phyloP scores from a whole-genome alignment of 2,888 invertebrate genomes.

The Patella ulyssiponensis region DNA sequence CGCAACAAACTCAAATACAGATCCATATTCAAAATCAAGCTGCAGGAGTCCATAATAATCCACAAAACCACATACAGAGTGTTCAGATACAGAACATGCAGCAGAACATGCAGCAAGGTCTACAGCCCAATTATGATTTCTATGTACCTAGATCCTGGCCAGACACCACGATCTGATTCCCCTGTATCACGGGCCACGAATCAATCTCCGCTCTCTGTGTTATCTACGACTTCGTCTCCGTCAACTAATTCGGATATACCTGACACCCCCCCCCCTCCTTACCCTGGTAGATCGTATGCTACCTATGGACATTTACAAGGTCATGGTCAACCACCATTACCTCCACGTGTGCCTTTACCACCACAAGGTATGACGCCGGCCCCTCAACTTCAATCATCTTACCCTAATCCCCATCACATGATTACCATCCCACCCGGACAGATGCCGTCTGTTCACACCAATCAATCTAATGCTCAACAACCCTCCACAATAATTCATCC shows the following conservation, averaged over 20 bases:
- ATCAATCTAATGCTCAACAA: slow-evolving; percentile 15
- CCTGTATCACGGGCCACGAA: slow-evolving; percentile 67
- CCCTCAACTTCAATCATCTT: slow-evolving; percentile 14
- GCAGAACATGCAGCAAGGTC: neutral
- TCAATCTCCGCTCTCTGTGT: slow-evolving; percentile 70
- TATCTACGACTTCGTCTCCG: slow-evolving; percentile 69
- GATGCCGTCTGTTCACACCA: slow-evolving; percentile 33
- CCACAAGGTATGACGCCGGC: slow-evolving; percentile 36
- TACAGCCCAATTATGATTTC: slow-evolving; percentile 32
- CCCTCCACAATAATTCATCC: slow-evolving; percentile 19
- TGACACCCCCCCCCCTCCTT: slow-evolving; percentile 70
- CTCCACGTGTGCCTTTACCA: slow-evolving; percentile 56
- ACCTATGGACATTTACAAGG: slow-evolving; percentile 29
- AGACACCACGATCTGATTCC: slow-evolving; percentile 67
- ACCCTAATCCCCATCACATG: slow-evolving; percentile 11
- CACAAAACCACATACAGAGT: slow-evolving; percentile 36
- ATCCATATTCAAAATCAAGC: slow-evolving; percentile 39
- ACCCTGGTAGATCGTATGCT: slow-evolving; percentile 53
- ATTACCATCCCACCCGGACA: slow-evolving; percentile 18
- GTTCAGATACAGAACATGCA: slow-evolving; percentile 35
- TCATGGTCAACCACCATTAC: slow-evolving; percentile 51
- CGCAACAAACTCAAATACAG: slow-evolving; percentile 35
- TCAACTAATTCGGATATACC: slow-evolving; percentile 70
- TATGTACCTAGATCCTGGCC: slow-evolving; percentile 34
- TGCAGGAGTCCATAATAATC: slow-evolving; percentile 9